Evolutionary conservation across 1,140 invertebrate genomes (phyloP), one percentile per base, ranked within the genome.

Genomic region (Venustaconcha ellipsiformis): DNA sequence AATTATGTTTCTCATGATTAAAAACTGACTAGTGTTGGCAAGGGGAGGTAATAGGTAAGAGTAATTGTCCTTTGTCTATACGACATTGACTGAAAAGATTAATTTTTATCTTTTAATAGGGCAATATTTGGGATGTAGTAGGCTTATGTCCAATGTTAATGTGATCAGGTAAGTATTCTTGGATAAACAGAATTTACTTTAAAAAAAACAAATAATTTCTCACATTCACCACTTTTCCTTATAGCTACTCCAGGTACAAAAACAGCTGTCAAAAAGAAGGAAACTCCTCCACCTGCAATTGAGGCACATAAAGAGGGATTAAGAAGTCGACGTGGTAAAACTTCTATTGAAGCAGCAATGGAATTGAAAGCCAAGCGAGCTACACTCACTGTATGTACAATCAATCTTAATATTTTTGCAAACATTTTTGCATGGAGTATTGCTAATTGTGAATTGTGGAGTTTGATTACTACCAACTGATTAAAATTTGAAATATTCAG

Each of bases 301-400:
- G 75, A 77, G 26, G 60, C 75, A 1, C 75, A 69, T 18, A 77
- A 78, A 48, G 84, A 87, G 67, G 82, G 87, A 12, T 74, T 85
- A 15, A 80, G 87, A 66, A 79, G 67, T 17, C 70, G 83, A 48
- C 17, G 75, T 15, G 79, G 76, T 5, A 85, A 86, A 76, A 86
- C 81, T 55, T 82, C 87, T 2, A 86, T 89, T 26, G 74, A 87
- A 70, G 84, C 88, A 57, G 88, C 88, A 14, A 88, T 88, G 58
- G 87, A 89, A 78, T 75, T 89, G 15, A 89, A 88, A 80, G 88
- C 83, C 23, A 88, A 84, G 76, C 77, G 88, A 73, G 84, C 83
- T 65, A 80, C 82, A 14, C 55, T 85, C 4, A 59, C 72, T 65
- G 84, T 85, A 71, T 69, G 68, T 60, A 48, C 3, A 37, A 58